Percentiles rank a stretch among this genome's conserved stretches.
phyloP scores from a whole-genome alignment of 2,113 vertebrate genomes.

The Perca flavescens region DNA sequence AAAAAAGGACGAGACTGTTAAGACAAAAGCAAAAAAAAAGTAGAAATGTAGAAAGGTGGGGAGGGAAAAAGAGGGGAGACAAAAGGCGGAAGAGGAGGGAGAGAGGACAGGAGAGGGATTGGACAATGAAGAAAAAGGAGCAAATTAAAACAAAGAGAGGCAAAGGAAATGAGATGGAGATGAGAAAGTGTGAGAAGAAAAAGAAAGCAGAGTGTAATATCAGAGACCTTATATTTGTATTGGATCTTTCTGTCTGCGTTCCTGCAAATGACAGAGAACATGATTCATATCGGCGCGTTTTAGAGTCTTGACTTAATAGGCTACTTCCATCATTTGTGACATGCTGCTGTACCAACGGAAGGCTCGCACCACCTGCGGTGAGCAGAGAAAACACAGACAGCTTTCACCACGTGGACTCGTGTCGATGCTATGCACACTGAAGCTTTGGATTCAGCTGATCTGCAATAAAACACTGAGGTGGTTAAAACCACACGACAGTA shows the following conservation, averaged over 20 bases:
- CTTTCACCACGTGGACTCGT: background rate
- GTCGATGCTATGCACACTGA: background rate
- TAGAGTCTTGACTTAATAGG: constrained; percentile 15
- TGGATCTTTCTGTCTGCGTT: constrained; percentile 1
- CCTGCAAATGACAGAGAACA: background rate
- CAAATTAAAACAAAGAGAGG: background rate
- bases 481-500: constrained; percentile 20
- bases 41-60: background rate
- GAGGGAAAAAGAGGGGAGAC: background rate
- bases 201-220: background rate
- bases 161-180: constrained; percentile 1
- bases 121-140: background rate
- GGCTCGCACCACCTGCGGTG: constrained; percentile 17
- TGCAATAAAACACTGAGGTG: constrained; percentile 31
- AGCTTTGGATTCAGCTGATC: background rate
- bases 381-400: constrained; percentile 29
- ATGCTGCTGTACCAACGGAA: background rate
- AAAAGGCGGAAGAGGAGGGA: background rate
- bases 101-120: background rate
- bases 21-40: background rate
- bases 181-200: background rate
- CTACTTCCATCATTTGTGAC: constrained; percentile 49
- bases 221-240: constrained; percentile 6
- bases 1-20: background rate
- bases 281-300: constrained; percentile 27